Base-by-base conservation (phyloP, 2,888 invertebrate genomes). In the Heliconius erato region DNA sequence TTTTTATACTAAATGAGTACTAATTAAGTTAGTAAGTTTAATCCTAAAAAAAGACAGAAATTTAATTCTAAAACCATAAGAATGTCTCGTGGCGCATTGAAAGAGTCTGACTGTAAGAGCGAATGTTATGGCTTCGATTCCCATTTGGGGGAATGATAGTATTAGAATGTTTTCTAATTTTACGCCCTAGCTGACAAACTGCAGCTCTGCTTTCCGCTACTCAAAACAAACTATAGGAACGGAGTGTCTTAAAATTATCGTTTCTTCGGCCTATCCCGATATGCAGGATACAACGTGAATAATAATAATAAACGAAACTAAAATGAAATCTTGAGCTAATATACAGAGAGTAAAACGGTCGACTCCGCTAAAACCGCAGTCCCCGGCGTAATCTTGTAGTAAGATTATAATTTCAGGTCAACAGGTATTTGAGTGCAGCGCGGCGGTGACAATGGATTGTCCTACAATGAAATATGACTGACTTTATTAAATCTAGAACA, bases 351-450 rank as follows among this genome's bases (percentile, higher is more conserved):
- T 2, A 71, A 44, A 71, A 44, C 26, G 26, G 40, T 1, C 32
- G 35, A 69, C 69, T 16, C 71, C 44, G 26, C 72, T 72, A 44
- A 26, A 28, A 6, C 72, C 49, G 23, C 40, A 28, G 67, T 54
- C n/a, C 16, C 44, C 44, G 14, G 28, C 67, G 78, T 78, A 67
- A 78, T 67, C 78, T 78, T 78, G 67, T 67, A 67, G 44, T 40
- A 65, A 78, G 67, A 67, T 78, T 78, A 78, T 78, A 78, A 78
- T 78, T 78, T 67, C 78, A 78, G 78, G 78, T 78, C 78, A 78
- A 78, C 78, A 78, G 78, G 78, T 78, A 44, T 78, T 67, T 67
- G 26, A 78, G 78, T 28, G 78, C 32, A 23, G 26, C 67, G 67
- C 26, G 5, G 78, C 44, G 65, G 44, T 44, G 28, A 44, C 65